Conservation (phyloP, 1,140 invertebrate species). For the Xylocopa sonorina region DNA sequence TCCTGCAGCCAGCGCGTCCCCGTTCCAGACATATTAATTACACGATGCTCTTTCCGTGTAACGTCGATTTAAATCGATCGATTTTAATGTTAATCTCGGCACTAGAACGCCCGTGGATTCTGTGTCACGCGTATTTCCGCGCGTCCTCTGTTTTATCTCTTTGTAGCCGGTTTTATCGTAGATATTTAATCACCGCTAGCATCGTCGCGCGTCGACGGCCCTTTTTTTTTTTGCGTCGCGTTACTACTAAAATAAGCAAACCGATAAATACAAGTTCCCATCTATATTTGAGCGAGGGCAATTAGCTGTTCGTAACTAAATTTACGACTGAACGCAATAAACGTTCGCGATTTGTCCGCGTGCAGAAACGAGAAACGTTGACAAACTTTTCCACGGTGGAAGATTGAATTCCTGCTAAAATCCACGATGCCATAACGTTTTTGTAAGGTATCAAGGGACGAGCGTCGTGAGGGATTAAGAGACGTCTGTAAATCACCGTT, state of each 20-base stretch:
- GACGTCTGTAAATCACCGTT: neutral
- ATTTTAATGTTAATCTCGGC: slow-evolving; percentile 51
- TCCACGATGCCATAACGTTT: too few species aligned
- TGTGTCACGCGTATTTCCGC: slow-evolving; percentile 16
- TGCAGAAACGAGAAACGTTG: too few species aligned
- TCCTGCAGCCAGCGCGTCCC: neutral
- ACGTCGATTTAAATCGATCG: slow-evolving; percentile 41
- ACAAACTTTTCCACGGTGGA: too few species aligned
- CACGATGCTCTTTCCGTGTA: slow-evolving; percentile 40
- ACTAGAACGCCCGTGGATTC: slow-evolving; percentile 1
- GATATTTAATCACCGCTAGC: slow-evolving; percentile 17
- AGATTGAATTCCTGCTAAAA: too few species aligned
- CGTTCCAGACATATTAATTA: slow-evolving; percentile 40
- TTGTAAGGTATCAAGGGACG: neutral
- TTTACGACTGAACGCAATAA: neutral
- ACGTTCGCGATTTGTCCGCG: neutral
- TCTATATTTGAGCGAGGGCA: too few species aligned
- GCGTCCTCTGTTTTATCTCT: slow-evolving; percentile 20
- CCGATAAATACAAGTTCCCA: neutral
- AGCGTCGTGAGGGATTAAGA: neutral
- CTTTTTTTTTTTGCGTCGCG: too few species aligned
- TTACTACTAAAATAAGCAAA: neutral
- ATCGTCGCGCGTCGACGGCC: neutral
- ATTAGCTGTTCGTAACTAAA: too few species aligned
- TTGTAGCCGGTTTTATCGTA: neutral